These are phyloP conservation scores for Aphodius sticticus DNA, from an alignment of 2,888 invertebrate genomes.

Conservation along the genomic window DNA sequence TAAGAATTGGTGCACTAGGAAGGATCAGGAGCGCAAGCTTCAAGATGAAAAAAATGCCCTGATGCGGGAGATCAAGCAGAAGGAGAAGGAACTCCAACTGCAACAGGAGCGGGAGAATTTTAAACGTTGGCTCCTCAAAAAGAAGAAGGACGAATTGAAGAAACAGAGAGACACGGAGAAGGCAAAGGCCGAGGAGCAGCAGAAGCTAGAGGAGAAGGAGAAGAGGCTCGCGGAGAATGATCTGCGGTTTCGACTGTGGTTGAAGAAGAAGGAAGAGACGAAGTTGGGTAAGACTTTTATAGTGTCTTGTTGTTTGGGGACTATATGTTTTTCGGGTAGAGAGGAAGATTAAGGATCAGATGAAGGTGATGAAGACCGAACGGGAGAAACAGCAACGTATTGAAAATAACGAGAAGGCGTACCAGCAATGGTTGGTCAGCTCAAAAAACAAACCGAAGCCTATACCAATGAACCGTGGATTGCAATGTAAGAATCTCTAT, in stretches of 20 bases:
- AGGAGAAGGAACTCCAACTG: slow-evolving; percentile 54
- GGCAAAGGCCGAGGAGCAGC: slow-evolving; percentile 50
- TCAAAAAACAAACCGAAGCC: slow-evolving; percentile 71
- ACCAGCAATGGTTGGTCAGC: slow-evolving; percentile 68
- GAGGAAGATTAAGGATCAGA: slow-evolving; percentile 53
- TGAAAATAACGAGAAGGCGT: slow-evolving; percentile 66
- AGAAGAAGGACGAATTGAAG: slow-evolving; percentile 55
- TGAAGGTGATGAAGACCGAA: slow-evolving; percentile 59
- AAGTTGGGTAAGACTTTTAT: slow-evolving; percentile 62
- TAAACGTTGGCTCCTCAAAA: slow-evolving; percentile 54
- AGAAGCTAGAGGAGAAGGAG: slow-evolving; percentile 52
- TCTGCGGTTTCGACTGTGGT: slow-evolving; percentile 61
- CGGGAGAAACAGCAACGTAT: slow-evolving; percentile 65
- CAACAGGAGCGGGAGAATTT: slow-evolving; percentile 59
- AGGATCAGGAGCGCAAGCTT: slow-evolving; percentile 51
- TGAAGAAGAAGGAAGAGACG: slow-evolving; percentile 66
- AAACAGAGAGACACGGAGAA: slow-evolving; percentile 57
- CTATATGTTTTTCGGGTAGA: slow-evolving; percentile 45
- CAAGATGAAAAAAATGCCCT: slow-evolving; percentile 50
- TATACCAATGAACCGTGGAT: slow-evolving; percentile 68
- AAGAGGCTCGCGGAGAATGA: slow-evolving; percentile 53
- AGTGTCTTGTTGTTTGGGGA: slow-evolving; percentile 7
- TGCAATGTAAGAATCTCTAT: slow-evolving; percentile 62
- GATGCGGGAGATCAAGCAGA: slow-evolving; percentile 52
- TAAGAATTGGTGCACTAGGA: slow-evolving; percentile 64